Evolutionary conservation across 30 jellyfish, hydroid and myxozoan species (phyloP), one percentile per base, ranked within the genome.

Genomic region (Chrysaora quinquecirrha): DNA sequence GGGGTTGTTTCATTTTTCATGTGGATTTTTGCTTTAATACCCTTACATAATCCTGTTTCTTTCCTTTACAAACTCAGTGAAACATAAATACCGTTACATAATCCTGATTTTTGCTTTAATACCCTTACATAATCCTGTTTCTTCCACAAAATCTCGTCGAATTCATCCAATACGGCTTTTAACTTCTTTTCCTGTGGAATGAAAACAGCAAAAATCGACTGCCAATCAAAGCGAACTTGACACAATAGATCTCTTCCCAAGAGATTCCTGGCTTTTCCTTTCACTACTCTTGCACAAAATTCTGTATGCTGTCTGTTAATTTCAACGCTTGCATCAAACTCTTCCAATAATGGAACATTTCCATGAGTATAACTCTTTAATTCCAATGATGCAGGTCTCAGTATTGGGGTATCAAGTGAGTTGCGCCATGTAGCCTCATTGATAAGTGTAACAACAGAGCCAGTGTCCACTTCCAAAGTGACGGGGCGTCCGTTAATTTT

Each of bases 161-260:
- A 79, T 27, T 48, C 83, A 66, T 79, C 72, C 82, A 63, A 63
- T 48, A 63, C 43, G 24, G 52, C 34, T 79, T 79, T 31, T 33
- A 79, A 48, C 50, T 63, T 64, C 52, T 79, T 48, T 38, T 79
- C 90, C 56, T 48, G 43, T 47, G 83, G 76, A 63, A 64, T 49
- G 35, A 47, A 64, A 79, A 64, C 82, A 64, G 75, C 90, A 64
- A 79, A 79, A 64, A 79, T 63, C 75, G 82, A 68, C 85, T 81
- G 85, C 85, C 91, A 81, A 35, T 81, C 85, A 66, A 81, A 85
- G 72, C 78, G 68, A 67, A 67, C 76, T 52, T 81, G 79, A 49
- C 78, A 64, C 85, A 67, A 81, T 68, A 66, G 52, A 68, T 81
- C 85, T 67, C 91, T 81, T 71, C 91, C 91, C 85, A 81, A 68